Evolutionary conservation across 2,888 invertebrate genomes (phyloP).

Genomic region (Empis livida): DNA sequence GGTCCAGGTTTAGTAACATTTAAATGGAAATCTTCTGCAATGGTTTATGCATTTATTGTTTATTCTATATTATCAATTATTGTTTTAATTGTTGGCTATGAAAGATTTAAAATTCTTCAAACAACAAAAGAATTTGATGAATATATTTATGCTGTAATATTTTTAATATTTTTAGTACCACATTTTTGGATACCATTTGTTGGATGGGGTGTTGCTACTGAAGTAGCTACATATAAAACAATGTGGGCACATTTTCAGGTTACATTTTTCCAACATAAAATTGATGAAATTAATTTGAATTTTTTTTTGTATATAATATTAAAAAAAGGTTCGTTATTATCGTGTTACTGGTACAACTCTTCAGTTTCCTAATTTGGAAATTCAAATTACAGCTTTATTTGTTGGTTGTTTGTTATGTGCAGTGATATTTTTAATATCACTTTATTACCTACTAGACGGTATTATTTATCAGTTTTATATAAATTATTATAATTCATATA

Average conservation of each 20-base stretch:
- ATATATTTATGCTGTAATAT: conserved; percentile 53
- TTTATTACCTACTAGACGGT: conserved; percentile 45
- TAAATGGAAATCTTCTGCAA: conserved; percentile 47
- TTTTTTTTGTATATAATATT: background rate
- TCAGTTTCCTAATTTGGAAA: conserved; percentile 47
- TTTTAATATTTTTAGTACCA: conserved; percentile 49
- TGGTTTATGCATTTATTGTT: conserved; percentile 48
- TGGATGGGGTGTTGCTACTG: conserved; percentile 54
- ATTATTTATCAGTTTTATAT: no score
- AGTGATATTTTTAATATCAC: conserved; percentile 45
- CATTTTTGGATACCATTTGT: conserved; percentile 56
- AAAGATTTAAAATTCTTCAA: conserved; percentile 44
- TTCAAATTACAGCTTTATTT: conserved; percentile 47
- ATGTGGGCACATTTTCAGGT: conserved; percentile 55
- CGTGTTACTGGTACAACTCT: conserved; percentile 46
- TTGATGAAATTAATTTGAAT: background rate
- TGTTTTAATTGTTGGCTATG: conserved; percentile 47
- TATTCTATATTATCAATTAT: conserved; percentile 44
- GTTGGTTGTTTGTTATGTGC: conserved; percentile 49
- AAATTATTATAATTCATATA: background rate
- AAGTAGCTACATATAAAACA: conserved; percentile 55
- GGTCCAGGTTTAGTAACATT: conserved; percentile 45
- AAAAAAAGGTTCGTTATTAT: conserved; percentile 41
- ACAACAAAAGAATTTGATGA: conserved; percentile 51
- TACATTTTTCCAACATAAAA: background rate